phyloP scores from a whole-genome alignment of 2,113 vertebrate genomes.

The Recurvirostra avosetta region DNA sequence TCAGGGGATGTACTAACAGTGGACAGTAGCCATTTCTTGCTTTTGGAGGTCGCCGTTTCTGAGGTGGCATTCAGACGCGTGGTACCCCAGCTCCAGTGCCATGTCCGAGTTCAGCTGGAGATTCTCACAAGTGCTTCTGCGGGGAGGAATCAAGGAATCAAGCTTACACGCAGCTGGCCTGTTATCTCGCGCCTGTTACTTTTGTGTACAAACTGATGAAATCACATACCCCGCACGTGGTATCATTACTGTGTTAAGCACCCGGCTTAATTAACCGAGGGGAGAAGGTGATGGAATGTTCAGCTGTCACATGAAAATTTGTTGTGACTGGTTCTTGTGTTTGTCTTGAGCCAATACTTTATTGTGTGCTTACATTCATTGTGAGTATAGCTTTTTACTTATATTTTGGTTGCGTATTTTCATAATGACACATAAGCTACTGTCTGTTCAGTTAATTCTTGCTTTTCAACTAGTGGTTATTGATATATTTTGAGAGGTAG shows the following conservation, averaged over 20 bases:
- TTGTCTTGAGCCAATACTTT: neutral
- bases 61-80: fast-evolving
- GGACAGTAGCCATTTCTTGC: fast-evolving
- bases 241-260: neutral
- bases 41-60: fast-evolving
- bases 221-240: fast-evolving
- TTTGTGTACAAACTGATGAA: neutral
- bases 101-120: neutral
- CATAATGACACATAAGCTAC: neutral
- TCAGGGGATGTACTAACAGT: neutral
- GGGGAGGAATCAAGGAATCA: neutral
- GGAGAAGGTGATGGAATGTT: neutral
- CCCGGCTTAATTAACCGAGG: fast-evolving
- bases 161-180: neutral
- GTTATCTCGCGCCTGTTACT: fast-evolving
- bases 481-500: neutral
- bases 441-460: neutral
- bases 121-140: neutral
- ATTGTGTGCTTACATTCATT: neutral
- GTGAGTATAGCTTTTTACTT: neutral
- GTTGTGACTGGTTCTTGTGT: neutral
- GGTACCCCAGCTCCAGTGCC: neutral
- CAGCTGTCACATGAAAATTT: neutral
- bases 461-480: neutral
- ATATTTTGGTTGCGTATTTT: neutral